A percentile compares a stretch with the other conserved stretches of the same genome.
Evolutionary conservation across 2,888 invertebrate species (phyloP).

Genomic region (Hofmannophila pseudospretella): DNA sequence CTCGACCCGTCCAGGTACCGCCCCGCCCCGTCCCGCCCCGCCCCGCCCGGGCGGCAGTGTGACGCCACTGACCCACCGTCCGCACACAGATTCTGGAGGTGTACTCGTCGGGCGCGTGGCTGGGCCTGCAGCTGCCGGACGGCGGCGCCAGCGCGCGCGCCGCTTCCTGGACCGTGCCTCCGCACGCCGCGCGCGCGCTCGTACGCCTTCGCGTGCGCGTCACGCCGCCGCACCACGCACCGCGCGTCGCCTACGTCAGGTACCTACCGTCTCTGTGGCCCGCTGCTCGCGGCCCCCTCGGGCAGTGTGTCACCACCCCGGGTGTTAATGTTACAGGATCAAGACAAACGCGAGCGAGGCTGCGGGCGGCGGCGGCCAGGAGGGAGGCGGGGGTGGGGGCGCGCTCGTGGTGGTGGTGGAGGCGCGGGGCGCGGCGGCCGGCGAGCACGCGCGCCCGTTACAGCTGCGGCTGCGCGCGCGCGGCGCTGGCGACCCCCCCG

Average conservation of each 20-base stretch:
- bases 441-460: slow-evolving; percentile 50
- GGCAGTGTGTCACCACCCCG: background rate
- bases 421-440: slow-evolving; percentile 45
- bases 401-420: slow-evolving; percentile 62
- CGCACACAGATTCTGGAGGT: slow-evolving; percentile 90
- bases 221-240: slow-evolving; percentile 29
- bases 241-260: slow-evolving; percentile 73
- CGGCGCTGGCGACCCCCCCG: slow-evolving; percentile 45
- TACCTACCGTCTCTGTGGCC: slow-evolving; percentile 6
- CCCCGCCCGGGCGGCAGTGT: too few relatives aligned
- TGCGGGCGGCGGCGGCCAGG: slow-evolving; percentile 29
- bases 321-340: slow-evolving; percentile 27
- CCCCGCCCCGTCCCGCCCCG: background rate
- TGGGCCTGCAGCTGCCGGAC: slow-evolving; percentile 92
- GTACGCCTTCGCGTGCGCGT: slow-evolving; percentile 88
- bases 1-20: slow-evolving; percentile 88
- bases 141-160: slow-evolving; percentile 75
- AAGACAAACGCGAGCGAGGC: slow-evolving; percentile 42
- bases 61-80: too few relatives aligned
- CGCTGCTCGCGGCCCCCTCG: background rate
- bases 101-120: slow-evolving; percentile 93
- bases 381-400: slow-evolving; percentile 32
- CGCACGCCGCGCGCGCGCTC: slow-evolving; percentile 91
- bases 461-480: slow-evolving; percentile 51
- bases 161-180: slow-evolving; percentile 91